Conservation (phyloP, 37 sponge, comb jelly and placozoan genomes). For the Beroe ovata region DNA sequence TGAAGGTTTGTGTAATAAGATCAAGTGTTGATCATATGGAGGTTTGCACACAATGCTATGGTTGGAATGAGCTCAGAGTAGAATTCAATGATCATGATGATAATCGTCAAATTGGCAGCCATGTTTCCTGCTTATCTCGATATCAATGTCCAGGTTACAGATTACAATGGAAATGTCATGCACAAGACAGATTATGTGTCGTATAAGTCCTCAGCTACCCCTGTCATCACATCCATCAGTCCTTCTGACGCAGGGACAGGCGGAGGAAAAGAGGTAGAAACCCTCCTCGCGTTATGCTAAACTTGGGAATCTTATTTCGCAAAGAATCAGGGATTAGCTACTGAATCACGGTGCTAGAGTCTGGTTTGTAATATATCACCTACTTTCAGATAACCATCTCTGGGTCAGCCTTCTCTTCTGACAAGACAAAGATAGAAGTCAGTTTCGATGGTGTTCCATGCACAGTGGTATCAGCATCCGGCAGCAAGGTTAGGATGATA, state of each 20-base stretch:
- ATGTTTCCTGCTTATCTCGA: too few species aligned
- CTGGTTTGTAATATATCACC: too few species aligned
- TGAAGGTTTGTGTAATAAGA: background rate
- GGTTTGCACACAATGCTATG: too few species aligned
- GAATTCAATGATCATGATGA: too few species aligned
- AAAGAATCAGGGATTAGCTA: too few species aligned
- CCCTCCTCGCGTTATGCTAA: too few species aligned
- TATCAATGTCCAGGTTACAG: background rate
- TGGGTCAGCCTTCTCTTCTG: constrained; percentile 79
- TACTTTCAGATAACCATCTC: constrained; percentile 71
- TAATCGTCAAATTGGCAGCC: too few species aligned
- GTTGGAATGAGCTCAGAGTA: too few species aligned
- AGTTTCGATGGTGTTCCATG: constrained; percentile 76
- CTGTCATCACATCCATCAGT: constrained; percentile 71
- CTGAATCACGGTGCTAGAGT: too few species aligned
- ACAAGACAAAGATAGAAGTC: constrained; percentile 68
- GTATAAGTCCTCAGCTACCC: constrained; percentile 72
- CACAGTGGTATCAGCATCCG: constrained; percentile 63
- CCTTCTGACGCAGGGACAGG: constrained; percentile 86
- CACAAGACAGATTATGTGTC: constrained; percentile 50
- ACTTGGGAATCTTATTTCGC: too few species aligned
- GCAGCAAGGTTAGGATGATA: too few species aligned
- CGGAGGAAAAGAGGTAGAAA: constrained; percentile 75
- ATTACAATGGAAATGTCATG: background rate
- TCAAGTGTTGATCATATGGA: too few species aligned